phyloP scores from a whole-genome alignment of 37 sponge, comb jelly and placozoan genomes.

The Cladorhizidae sp. region DNA sequence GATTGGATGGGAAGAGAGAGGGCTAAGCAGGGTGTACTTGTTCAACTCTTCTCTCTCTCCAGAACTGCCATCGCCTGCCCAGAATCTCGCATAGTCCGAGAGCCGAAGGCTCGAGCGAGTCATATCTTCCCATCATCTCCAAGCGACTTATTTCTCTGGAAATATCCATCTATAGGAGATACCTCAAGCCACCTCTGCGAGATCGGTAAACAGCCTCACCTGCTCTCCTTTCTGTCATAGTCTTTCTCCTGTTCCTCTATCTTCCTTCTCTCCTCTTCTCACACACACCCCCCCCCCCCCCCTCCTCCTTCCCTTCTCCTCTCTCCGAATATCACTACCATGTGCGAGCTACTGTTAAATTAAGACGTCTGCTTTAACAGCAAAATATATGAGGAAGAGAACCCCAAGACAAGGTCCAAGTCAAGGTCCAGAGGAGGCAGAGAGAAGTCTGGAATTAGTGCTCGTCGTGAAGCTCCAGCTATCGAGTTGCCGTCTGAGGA shows the following conservation, averaged over 20 bases:
- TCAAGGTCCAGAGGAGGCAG: not conserved
- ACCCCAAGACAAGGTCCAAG: not conserved
- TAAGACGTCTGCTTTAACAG: no score
- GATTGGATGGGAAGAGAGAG: no score
- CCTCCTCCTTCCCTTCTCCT: no score
- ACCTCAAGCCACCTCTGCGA: slow-evolving; percentile 87
- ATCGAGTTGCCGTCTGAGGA: slow-evolving; percentile 19
- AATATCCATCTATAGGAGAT: slow-evolving; percentile 48
- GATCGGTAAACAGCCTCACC: slow-evolving; percentile 38
- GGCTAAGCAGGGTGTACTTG: no score
- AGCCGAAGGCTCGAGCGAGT: not conserved
- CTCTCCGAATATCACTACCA: no score
- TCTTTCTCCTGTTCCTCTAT: not conserved
- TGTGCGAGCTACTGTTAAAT: no score
- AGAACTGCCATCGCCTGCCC: slow-evolving; percentile 1
- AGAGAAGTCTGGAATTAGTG: not conserved
- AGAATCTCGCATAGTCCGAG: not conserved
- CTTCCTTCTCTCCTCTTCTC: not conserved
- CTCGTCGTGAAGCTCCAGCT: slow-evolving; percentile 12
- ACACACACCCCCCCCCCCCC: no score
- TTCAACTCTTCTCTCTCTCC: not conserved
- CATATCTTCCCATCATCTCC: slow-evolving; percentile 12
- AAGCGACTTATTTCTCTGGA: slow-evolving; percentile 68
- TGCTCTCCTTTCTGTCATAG: no score
- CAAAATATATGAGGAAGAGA: slow-evolving; percentile 27